Evolutionary conservation across 2,888 invertebrate genomes (phyloP), one percentile per base, ranked within the genome.

Genomic region (Synergus umbraculus): DNA sequence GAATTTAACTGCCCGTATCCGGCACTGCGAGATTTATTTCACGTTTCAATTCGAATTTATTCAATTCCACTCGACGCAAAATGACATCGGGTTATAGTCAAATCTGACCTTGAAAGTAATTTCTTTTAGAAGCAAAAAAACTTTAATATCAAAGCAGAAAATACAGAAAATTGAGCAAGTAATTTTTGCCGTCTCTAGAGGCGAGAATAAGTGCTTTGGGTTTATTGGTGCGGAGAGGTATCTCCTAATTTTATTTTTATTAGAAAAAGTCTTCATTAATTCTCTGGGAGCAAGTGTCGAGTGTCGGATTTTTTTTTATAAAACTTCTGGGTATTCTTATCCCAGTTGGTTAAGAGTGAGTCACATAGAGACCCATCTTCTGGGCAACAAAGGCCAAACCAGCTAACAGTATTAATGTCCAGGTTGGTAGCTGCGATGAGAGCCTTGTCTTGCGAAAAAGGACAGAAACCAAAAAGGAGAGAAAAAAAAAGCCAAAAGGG

Each of bases 331-430:
- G n/a, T 65, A 41, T 65, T 65, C 41, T 41, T 65, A 41, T 65
- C 15, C 15, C 65, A 41, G 41, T 41, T 41, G 29, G 15, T 73
- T 15, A 37, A 73, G n/a, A 73, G 73, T n/a, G 29, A 54, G 37
- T 10, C 22, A 37, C 54, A 54, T 54, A 69, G 29, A 49, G n/a
- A 46, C 22, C 49, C 76, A 77, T 82, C 79, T 81, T 81, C 77
- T 79, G 83, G 79, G 81, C 82, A 82, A 82, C 83, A 83, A 83
- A 83, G 81, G 78, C 81, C 77, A 79, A 79, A 63, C 22, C 43
- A 65, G n/a, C 65, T 8, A 8, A 22, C 41, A n/a, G 65, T 63
- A 63, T 29, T 29, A 29, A 29, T 63, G 63, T 65, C 65, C 65
- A 65, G 41, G 65, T 65, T 65, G 41, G 65, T n/a, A 65, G 65